phyloP scores from a whole-genome alignment of 1,140 invertebrate genomes.

The Temnothorax curvispinosus region DNA sequence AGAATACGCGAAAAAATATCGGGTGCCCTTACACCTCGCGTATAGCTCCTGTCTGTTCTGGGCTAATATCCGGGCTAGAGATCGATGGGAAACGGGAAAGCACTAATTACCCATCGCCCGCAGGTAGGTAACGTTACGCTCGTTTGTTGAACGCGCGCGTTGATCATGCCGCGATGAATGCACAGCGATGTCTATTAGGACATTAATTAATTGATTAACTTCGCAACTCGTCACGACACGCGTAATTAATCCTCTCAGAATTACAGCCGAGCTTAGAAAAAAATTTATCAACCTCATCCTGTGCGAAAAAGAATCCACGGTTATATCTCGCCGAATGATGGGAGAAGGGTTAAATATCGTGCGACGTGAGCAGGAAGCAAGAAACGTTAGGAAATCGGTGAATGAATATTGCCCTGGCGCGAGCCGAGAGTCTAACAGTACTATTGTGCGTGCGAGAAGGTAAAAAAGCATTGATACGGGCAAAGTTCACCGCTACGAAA shows the following conservation, averaged over 20 bases:
- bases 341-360: neutral
- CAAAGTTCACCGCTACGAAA: constrained; percentile 13
- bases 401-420: neutral
- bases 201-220: constrained; percentile 34
- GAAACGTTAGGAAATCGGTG: neutral
- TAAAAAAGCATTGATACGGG: neutral
- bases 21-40: neutral
- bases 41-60: neutral
- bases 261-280: neutral
- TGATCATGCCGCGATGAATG: neutral
- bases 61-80: neutral
- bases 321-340: neutral
- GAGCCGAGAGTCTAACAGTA: constrained; percentile 1
- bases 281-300: neutral
- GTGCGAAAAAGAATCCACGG: neutral
- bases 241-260: constrained; percentile 10
- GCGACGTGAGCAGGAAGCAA: neutral
- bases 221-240: neutral
- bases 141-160: neutral
- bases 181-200: neutral
- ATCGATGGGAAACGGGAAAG: neutral
- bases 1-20: neutral
- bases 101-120: neutral
- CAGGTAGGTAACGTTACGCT: neutral
- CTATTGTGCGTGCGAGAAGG: neutral